Evolutionary conservation across 2,113 vertebrate species (phyloP), one percentile per base, ranked within the genome.

Genomic region (Nematolebias whitei): DNA sequence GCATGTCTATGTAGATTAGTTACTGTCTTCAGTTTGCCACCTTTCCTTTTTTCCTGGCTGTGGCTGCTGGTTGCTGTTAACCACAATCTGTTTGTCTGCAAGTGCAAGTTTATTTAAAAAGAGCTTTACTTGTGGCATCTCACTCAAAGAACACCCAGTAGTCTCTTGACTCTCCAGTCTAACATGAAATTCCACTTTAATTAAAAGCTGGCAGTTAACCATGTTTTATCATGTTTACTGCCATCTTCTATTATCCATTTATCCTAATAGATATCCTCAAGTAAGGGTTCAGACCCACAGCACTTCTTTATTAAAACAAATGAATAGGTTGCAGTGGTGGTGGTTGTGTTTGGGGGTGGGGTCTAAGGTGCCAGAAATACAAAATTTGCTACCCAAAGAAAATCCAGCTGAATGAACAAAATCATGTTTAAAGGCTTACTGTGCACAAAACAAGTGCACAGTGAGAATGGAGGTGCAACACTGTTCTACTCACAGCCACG

Each of bases 41-140:
- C 32, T 78, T 68, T 62, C 71, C 23, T 57, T 48, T 45, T 48
- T 47, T 43, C 12, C 26, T 5, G 47, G 47, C 47, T 49, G 47
- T 49, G 22, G 20, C 24, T 52, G 50, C 24, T 29, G 50, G 50
- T 52, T 52, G 24, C 29, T 23, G 15, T 71, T 56, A 63, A 48
- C 59, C 38, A 35, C 62, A 82, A 82, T 82, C 80, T 82, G 64
- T 59, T 67, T 70, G 51, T 47, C 65, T 26, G 61, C 6, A 5
- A 61, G 22, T 45, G 19, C 57, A 65, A 47, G 43, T 74, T 71
- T 45, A 58, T 70, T 69, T 74, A 44, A 69, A 75, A 74, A 19
- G 22, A 26, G 44, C 38, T 62, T 59, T 54, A 38, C 3, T 61
- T 50, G 24, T 8, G 29, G 69, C 23, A 55, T 67, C 52, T 63